Conservation (phyloP, 2,113 vertebrate genomes). For the Lophochroa leadbeateri region DNA sequence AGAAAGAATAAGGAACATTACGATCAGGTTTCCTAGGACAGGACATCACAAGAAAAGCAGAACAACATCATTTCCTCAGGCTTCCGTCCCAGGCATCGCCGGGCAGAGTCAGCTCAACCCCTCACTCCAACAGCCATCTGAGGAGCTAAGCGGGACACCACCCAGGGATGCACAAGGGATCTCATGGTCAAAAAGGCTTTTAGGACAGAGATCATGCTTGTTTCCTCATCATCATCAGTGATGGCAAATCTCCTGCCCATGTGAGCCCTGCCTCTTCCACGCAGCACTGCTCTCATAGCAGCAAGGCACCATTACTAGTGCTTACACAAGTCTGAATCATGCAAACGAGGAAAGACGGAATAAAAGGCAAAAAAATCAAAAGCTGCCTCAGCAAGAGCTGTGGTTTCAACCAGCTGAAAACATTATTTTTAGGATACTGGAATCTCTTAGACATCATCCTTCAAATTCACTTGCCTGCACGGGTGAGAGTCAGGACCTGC, state of each 20-base stretch:
- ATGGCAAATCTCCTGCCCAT: neutral
- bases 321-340: conserved; percentile 13
- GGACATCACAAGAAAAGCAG: neutral
- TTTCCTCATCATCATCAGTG: neutral
- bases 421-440: neutral
- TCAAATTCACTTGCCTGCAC: neutral
- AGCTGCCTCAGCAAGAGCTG: neutral
- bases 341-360: neutral
- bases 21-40: neutral
- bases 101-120: neutral
- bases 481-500: fast-evolving
- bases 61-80: neutral
- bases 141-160: neutral
- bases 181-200: neutral
- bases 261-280: neutral
- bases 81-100: neutral
- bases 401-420: neutral
- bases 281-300: neutral
- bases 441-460: neutral
- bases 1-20: neutral
- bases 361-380: conserved; percentile 25
- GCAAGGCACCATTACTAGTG: neutral
- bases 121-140: neutral
- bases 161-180: neutral
- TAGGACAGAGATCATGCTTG: neutral